Base-by-base conservation (phyloP, 2,797 vertebrate genomes). In the Sandelia bainsii region DNA sequence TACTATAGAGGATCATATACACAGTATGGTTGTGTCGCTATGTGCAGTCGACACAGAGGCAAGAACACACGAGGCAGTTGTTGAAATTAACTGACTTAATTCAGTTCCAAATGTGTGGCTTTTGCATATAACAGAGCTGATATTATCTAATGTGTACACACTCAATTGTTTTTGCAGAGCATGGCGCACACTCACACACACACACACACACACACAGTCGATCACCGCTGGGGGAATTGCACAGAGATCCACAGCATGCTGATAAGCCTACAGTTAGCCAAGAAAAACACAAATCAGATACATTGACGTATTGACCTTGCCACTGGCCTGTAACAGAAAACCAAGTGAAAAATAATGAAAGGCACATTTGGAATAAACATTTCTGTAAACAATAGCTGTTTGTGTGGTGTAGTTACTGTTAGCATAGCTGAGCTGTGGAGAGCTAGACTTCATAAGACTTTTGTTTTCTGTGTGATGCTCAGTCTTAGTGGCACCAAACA, bases 201-300 rank as follows among this genome's bases (percentile, higher is more conserved):
- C 32, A 34, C 32, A 34, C 32, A 63, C 44, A 69, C 54, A 59
- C 49, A 64, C 54, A 45, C 6, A 37, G 64, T 74, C 42, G 1
- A 72, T 64, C 68, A 56, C 64, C 34, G 46, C 59, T 27, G 29
- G 40, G 61, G 80, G 70, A 79, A 62, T 63, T 63, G 62, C 61
- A 57, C 46, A 39, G 66, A 79, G 80, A 85, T 71, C 64, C 60
- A 42, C 80, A 39, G 75, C 69, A 90, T 89, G 72, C 62, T 84
- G 91, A 90, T 81, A 73, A 82, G 63, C 44, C 39, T 58, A 53
- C 39, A 66, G 68, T 59, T 57, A 25, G 87, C 85, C 87, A 87
- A 84, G 82, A 65, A 80, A 77, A 90, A 87, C 72, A 80, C 81
- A 84, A 66, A 72, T 81, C 73, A 65, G 82, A 87, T 82, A 54